Base-by-base conservation (phyloP, 2,113 vertebrate species). In the Vanacampus margaritifer region DNA sequence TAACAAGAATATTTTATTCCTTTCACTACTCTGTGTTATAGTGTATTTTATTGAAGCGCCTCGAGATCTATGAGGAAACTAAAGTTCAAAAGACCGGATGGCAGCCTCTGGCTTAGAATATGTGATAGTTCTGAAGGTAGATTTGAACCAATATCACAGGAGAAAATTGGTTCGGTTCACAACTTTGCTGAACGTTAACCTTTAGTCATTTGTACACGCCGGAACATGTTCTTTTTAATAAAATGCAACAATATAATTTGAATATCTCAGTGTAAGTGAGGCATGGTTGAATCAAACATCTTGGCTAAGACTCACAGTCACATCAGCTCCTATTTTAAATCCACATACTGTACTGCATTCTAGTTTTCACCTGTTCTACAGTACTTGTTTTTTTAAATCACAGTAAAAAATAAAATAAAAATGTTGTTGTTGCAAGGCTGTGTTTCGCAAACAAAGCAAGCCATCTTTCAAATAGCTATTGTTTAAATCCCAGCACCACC, bases 221-320 rank as follows among this genome's bases (percentile, higher is more conserved):
- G 64, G 19, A 65, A 68, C 71, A 68, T 74, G n/a, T 62, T 74
- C 17, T 62, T 68, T 75, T 72, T 59, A 13, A 37, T 67, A 21
- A 32, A 43, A 14, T 36, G 54, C 35, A 32, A 37, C n/a, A 36
- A 37, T 6, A 43, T 37, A n/a, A 73, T 65, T 64, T 7, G 59
- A 7, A 60, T 73, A 51, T 76, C 21, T 56, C 16, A 13, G 61
- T 63, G 39, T 75, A 37, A 65, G 12, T 71, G 32, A 65, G 14
- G 13, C 28, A 37, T n/a, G 32, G 64, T 72, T 73, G 71, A 21
- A 61, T 75, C 39, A 62, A 19, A 5, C 37, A 53, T 64, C 35
- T 57, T 48, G 35, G 36, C 37, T 41, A 71, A 67, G 70, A 51
- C 43, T 41, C 43, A 46, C 60, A n/a, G 21, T 39, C 23, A 39